Evolutionary conservation across 2,888 invertebrate species (phyloP), one percentile per base, ranked within the genome.

Genomic region (Coremacera marginata): DNA sequence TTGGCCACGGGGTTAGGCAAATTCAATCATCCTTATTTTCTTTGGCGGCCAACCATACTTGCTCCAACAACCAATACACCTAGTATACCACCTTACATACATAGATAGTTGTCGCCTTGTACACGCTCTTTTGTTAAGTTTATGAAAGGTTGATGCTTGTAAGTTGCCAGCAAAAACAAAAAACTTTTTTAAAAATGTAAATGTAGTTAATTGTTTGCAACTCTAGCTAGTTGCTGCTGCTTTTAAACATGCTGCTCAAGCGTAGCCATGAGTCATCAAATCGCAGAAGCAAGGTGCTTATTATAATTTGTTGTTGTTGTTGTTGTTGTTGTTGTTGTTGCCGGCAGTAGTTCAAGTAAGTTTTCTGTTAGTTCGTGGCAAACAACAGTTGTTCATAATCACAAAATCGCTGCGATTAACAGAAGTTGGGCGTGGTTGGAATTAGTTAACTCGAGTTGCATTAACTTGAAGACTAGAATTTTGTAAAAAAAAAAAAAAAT

Each of bases 291-390:
- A 62, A 70, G 37, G 62, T 62, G 70, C 37, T 70, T 70, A 19
- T 75, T 62, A 14, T n/a, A 44, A 34, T 52, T 37, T 71, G 5
- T 55, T 22, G 9, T 76, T 71, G 19, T 49, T 57, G 37, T 60
- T 72, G 27, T 51, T 34, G 22, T 62, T 76, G 49, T 63, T 65
- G 31, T n/a, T 9, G 52, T 62, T 25, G 25, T 70, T 72, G 57
- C 22, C 31, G 31, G 9, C 8, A 27, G 19, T 11, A 52, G 65
- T 44, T 57, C 19, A 49, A 27, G 27, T 9, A 44, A 62, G 16
- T 63, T 51, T 19, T 51, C 5, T 63, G 62, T 44, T 71, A 19
- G 63, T 65, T 63, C 63, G 65, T 63, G 62, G 62, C 65, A 63
- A 52, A 52, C 49, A 62, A 72, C 73, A 55, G 34, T 62, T 70